A percentile compares a stretch with the other conserved stretches of the same genome.
phyloP scores from a whole-genome alignment of 2,888 invertebrate species.

The Lycocerus yunnanus region DNA sequence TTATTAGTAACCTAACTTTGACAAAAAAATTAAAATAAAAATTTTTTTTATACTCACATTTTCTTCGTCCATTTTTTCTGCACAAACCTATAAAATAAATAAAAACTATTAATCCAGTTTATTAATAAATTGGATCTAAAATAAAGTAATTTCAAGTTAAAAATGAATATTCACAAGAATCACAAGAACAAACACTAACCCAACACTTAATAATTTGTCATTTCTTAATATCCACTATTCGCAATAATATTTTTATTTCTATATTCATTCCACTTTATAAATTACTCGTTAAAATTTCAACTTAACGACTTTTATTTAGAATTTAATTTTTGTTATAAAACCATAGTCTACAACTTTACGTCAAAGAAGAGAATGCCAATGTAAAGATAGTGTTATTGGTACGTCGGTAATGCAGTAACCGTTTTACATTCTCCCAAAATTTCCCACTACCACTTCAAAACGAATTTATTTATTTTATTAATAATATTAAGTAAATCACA shows the following conservation, averaged over 20 bases:
- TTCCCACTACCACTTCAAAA: not conserved
- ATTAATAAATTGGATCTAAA: slow-evolving; percentile 26
- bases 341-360: slow-evolving; percentile 16
- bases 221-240: slow-evolving; percentile 40
- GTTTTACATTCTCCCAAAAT: not conserved
- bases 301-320: slow-evolving; percentile 27
- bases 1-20: slow-evolving; percentile 41
- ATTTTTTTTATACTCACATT: slow-evolving; percentile 41
- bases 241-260: slow-evolving; percentile 15
- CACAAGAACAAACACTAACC: slow-evolving; percentile 43
- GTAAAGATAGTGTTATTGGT: not conserved
- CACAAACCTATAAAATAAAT: slow-evolving; percentile 41
- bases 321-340: slow-evolving; percentile 34
- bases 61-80: slow-evolving; percentile 44
- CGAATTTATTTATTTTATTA: not conserved
- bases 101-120: slow-evolving; percentile 25
- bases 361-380: slow-evolving; percentile 26
- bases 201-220: slow-evolving; percentile 48
- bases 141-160: slow-evolving; percentile 22
- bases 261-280: slow-evolving; percentile 21
- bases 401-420: not conserved
- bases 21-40: slow-evolving; percentile 33
- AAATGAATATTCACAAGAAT: slow-evolving; percentile 28
- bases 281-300: slow-evolving; percentile 8
- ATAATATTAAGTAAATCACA: not conserved